A percentile compares a stretch with the other conserved stretches of the same genome.
Evolutionary conservation across 2,797 vertebrate species (phyloP).

Genomic region (Poeciliopsis turneri): DNA sequence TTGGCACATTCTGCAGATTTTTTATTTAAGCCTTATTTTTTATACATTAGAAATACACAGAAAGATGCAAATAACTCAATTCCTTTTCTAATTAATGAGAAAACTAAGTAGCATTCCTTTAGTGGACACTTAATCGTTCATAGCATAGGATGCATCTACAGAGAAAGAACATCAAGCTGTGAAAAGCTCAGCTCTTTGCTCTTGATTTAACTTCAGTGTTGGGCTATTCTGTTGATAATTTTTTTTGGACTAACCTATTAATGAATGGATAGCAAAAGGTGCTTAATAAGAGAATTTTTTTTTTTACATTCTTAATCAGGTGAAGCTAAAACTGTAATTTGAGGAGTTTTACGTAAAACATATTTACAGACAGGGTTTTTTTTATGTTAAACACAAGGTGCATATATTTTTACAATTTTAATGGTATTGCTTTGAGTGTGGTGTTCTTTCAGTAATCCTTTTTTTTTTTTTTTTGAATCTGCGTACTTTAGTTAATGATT

Average conservation of each 20-base stretch:
- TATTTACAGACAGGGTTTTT: neutral
- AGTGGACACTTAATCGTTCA: neutral
- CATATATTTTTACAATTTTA: neutral
- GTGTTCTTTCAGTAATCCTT: neutral
- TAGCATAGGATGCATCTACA: neutral
- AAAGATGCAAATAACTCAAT: neutral
- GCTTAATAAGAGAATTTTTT: neutral
- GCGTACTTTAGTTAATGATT: neutral
- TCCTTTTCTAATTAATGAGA: neutral
- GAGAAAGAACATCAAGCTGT: neutral
- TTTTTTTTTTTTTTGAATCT: neutral
- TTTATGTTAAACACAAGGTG: neutral
- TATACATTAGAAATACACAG: neutral
- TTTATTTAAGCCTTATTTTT: neutral
- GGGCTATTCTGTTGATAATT: neutral
- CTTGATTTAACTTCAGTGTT: neutral
- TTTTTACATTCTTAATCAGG: neutral
- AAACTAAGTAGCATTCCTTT: neutral
- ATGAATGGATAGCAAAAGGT: neutral
- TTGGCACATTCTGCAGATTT: neutral
- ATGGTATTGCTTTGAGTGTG: neutral
- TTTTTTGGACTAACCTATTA: neutral
- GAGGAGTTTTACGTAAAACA: neutral
- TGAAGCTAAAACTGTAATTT: neutral
- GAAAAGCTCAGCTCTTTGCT: neutral